Evolutionary conservation across 2,797 vertebrate species (phyloP), one percentile per base, ranked within the genome.

Genomic region (Notoglanidium macrostoma): DNA sequence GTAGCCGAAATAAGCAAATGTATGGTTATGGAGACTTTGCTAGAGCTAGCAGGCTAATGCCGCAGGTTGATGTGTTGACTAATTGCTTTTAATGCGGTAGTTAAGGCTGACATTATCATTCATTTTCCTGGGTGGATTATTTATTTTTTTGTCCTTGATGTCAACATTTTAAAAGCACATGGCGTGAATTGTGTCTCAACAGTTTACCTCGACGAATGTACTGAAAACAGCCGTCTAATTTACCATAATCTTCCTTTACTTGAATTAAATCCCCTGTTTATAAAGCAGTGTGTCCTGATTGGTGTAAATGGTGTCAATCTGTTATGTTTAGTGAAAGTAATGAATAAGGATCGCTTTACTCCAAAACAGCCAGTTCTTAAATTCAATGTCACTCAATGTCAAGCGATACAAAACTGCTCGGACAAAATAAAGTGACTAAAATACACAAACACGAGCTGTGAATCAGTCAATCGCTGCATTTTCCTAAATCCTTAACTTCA

Each of bases 341-440:
- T 59, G 3, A 51, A 40, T 29, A n/a, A 29, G 9, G 74, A 87
- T 8, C 61, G 8, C 44, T 2, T 17, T 9, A 8, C 5, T 57
- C 14, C 0, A 65, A 40, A 67, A 82, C 59, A 59, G 7, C 46
- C 73, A 29, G 12, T 11, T 70, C 54, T 26, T 65, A 17, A 79
- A 89, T 76, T 91, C 94, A 95, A 95, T 95, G 94, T 95, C 95
- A 95, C 92, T 88, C 94, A 95, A 95, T 95, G 94, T 95, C 95
- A 93, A 70, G 78, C 63, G 46, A 65, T 81, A 85, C 54, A 57
- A 59, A 81, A 85, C 57, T 82, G 67, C 29, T 32, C 81, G 23
- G 63, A 73, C 2, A n/a, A 14, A 40, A 70, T 26, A 2, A 61
- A 70, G 32, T 49, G 32, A 26, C 26, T n/a, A 0, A 57, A 57